Evolutionary conservation across 2,888 invertebrate species (phyloP).

Genomic region (Chrysopilus asiliformis): DNA sequence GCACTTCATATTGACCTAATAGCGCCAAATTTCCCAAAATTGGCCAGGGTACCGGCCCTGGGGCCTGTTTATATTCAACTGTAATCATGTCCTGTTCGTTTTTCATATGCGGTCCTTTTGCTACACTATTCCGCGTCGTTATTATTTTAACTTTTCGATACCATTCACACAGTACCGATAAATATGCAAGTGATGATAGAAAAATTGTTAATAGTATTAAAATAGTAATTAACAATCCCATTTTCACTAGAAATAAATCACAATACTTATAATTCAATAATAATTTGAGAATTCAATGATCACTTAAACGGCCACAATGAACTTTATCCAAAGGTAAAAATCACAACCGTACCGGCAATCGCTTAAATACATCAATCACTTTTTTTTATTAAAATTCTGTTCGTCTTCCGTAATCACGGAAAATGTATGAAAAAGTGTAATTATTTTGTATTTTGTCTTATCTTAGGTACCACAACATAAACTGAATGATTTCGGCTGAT

Average conservation of each 20-base stretch:
- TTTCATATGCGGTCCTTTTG: constrained; percentile 9
- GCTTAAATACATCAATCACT: no score
- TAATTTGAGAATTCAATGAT: no score
- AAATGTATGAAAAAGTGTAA: no score
- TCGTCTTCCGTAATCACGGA: no score
- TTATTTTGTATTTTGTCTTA: constrained; percentile 1
- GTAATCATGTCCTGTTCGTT: constrained; percentile 12
- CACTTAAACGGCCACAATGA: background rate
- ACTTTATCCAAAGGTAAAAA: no score
- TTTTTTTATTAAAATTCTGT: no score
- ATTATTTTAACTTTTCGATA: constrained; percentile 21
- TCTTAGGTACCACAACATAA: constrained; percentile 12
- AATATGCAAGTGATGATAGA: constrained; percentile 18
- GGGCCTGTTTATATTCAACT: constrained; percentile 36
- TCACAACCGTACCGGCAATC: no score
- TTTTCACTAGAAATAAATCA: constrained; percentile 8
- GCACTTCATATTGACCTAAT: constrained; percentile 47
- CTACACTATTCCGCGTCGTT: constrained; percentile 7
- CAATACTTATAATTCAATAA: no score
- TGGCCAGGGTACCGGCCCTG: constrained; percentile 55
- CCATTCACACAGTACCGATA: constrained; percentile 20
- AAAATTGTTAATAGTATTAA: constrained; percentile 15
- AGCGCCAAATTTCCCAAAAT: constrained; percentile 58
- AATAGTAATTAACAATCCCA: constrained; percentile 15
- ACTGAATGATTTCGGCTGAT: constrained; percentile 13